Evolutionary conservation across 2,113 vertebrate species (phyloP).

Genomic region (Calidris pugnax): DNA sequence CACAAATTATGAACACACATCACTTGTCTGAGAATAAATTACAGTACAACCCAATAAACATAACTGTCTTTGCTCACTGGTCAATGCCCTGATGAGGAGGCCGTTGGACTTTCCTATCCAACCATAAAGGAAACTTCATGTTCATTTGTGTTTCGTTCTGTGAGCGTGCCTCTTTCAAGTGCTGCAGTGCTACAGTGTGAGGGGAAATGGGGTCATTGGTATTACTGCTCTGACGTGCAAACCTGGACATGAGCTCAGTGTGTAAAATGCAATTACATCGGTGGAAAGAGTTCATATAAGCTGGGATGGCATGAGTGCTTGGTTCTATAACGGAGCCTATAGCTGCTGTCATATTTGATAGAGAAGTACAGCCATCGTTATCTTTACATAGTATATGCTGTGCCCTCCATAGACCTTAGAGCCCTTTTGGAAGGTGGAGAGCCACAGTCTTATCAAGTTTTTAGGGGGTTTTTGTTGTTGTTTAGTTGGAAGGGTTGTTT

Average conservation of each 20-base stretch:
- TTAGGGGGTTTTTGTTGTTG: background rate
- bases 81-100: background rate
- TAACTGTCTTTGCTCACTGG: background rate
- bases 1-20: slow-evolving; percentile 46
- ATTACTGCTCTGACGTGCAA: slow-evolving; percentile 40
- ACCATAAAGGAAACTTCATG: background rate
- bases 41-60: slow-evolving; percentile 37
- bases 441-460: background rate
- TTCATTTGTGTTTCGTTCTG: background rate
- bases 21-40: slow-evolving; percentile 42
- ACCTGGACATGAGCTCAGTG: background rate
- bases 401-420: slow-evolving; percentile 31
- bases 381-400: background rate
- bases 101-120: background rate
- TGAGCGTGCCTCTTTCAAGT: background rate
- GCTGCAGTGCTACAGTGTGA: background rate
- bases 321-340: background rate
- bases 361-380: background rate
- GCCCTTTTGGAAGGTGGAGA: slow-evolving; percentile 51
- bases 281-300: background rate
- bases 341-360: background rate
- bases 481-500: background rate
- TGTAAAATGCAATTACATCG: background rate
- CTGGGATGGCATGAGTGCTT: background rate
- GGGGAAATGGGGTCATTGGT: background rate